These are phyloP conservation scores for Cylindroiulus punctatus DNA, from an alignment of 2,888 invertebrate species.

Conservation along the genomic window DNA sequence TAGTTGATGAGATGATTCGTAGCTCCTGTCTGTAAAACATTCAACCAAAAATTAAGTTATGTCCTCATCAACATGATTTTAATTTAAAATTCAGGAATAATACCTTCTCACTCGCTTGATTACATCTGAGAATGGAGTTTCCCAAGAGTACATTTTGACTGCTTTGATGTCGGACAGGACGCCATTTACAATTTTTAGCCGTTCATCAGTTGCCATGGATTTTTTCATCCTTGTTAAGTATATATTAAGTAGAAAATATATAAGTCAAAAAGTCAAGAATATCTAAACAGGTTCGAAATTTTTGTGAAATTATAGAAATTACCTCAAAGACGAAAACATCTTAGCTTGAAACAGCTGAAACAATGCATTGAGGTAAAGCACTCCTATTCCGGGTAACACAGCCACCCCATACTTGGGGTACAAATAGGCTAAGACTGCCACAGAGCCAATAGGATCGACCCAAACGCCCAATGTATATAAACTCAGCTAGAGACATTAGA, in stretches of 20 bases:
- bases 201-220: constrained; percentile 72
- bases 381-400: constrained; percentile 33
- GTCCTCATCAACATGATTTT: constrained; percentile 62
- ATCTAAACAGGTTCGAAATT: no score
- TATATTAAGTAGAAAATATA: no score
- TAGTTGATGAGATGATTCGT: not conserved
- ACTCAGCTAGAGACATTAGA: not conserved
- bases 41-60: not conserved
- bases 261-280: no score
- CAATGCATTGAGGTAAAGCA: constrained; percentile 5
- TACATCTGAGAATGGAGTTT: constrained; percentile 85
- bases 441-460: constrained; percentile 39
- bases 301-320: no score
- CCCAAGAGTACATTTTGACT: constrained; percentile 97
- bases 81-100: no score
- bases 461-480: constrained; percentile 24
- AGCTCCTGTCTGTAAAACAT: constrained; percentile 40
- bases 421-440: constrained; percentile 5
- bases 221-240: constrained; percentile 46
- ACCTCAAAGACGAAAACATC: no score
- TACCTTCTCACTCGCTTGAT: constrained; percentile 78
- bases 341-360: constrained; percentile 23
- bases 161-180: constrained; percentile 92
- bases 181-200: constrained; percentile 94
- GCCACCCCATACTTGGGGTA: constrained; percentile 46